A percentile compares a stretch with the other conserved stretches of the same genome.
Evolutionary conservation across 2,888 invertebrate species (phyloP).

Genomic region (Choreutis nemorana): DNA sequence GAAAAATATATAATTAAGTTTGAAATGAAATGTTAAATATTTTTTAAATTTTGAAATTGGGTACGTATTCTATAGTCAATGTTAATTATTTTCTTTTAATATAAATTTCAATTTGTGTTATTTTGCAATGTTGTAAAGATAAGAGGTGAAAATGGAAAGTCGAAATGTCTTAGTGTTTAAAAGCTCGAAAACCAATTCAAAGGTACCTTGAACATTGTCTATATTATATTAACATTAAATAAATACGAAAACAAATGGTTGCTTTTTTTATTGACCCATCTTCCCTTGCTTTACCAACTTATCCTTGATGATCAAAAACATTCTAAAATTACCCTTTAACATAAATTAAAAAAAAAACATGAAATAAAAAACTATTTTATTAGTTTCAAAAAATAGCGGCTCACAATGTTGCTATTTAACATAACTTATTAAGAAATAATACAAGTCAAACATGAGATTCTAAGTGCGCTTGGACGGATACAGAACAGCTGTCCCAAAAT

Average conservation of each 20-base stretch:
- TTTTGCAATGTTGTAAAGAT: conserved; percentile 59
- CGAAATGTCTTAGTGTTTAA: conserved; percentile 60
- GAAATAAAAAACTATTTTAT: too few relatives aligned
- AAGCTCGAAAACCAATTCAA: conserved; percentile 64
- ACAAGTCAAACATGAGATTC: too few relatives aligned
- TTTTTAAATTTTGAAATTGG: conserved; percentile 52
- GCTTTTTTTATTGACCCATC: conserved; percentile 8
- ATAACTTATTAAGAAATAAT: too few relatives aligned
- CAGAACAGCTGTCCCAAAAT: too few relatives aligned
- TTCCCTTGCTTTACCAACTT: too few relatives aligned
- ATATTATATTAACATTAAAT: conserved; percentile 68
- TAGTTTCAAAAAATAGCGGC: too few relatives aligned
- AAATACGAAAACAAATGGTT: conserved; percentile 42
- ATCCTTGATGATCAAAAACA: too few relatives aligned
- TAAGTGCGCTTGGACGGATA: too few relatives aligned
- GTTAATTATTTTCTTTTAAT: conserved; percentile 49
- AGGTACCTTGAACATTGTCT: conserved; percentile 67
- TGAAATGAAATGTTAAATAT: conserved; percentile 45
- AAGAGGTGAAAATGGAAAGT: conserved; percentile 51
- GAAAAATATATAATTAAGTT: conserved; percentile 46
- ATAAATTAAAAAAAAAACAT: too few relatives aligned
- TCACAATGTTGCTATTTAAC: too few relatives aligned
- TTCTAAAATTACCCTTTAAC: too few relatives aligned
- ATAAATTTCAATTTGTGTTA: conserved; percentile 52
- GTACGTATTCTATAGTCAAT: conserved; percentile 62